Base-by-base conservation (phyloP, 2,113 vertebrate genomes). In the Noctilio leporinus region DNA sequence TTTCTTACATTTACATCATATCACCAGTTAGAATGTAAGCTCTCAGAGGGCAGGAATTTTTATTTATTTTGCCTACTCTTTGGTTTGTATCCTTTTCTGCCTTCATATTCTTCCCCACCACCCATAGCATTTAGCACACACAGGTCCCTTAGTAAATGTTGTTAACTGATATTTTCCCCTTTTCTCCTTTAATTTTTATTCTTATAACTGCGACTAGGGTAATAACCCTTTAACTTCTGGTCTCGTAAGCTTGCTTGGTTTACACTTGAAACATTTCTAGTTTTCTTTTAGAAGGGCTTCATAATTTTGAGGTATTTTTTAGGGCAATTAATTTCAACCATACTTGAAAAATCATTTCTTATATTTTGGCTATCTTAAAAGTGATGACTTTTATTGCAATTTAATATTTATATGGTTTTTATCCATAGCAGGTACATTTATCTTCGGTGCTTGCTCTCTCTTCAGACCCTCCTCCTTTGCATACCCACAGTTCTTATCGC, bases 61-160 rank as follows among this genome's bases (percentile, higher is more conserved):
- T 57, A 55, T 89, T 93, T 86, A 45, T 70, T 93, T 92, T 92
- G 26, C 28, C 33, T 80, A 93, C 28, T 85, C 7, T 64, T 88
- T 93, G 75, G 28, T 89, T 70, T 84, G 51, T 91, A 45, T 57
- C 59, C 9, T 96, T 96, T 91, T 86, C 84, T 89, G 26, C 57
- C 55, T 89, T 91, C 53, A 38, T 84, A 35, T 67, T 45, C 16
- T 6, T 7, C 16, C 26, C n/a, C 10, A 76, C 10, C 16, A 4
- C 5, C 30, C 38, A 30, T 38, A 83, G n/a, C 49, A 76, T 43
- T 82, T 72, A 38, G 14, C 22, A 76, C 47, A 82, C 6, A 30
- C 2, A n/a, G 64, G 35, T 10, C 28, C 30, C 59, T 82, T 33
- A n/a, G 57, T 83, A 64, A 75, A 80, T 81, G 70, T 57, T 47